phyloP scores from a whole-genome alignment of 2,797 vertebrate genomes.

The Esox masquinongy region DNA sequence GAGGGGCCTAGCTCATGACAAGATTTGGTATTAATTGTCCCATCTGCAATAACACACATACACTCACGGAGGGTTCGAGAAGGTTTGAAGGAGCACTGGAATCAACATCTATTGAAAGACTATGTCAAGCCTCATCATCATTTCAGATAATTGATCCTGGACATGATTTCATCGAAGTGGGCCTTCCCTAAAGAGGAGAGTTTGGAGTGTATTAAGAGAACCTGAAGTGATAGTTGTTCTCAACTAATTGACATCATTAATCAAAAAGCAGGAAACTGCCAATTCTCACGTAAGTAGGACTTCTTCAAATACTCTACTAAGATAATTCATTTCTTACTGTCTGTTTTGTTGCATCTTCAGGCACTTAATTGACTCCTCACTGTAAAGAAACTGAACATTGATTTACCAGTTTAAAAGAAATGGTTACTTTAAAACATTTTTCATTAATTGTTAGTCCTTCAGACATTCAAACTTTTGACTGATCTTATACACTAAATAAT shows the following conservation, averaged over 20 bases:
- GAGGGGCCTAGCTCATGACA: slow-evolving; percentile 53
- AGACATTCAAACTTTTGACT: neutral
- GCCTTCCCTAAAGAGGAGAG: neutral
- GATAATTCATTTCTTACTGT: neutral
- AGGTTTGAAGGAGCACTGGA: neutral
- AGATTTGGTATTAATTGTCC: slow-evolving; percentile 13
- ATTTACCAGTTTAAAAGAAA: neutral
- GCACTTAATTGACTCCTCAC: neutral
- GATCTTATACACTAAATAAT: no score
- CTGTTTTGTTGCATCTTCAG: neutral
- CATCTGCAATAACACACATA: slow-evolving; percentile 42
- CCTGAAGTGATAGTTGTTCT: neutral
- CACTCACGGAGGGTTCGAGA: slow-evolving; percentile 40
- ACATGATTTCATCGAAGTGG: neutral
- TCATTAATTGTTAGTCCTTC: neutral
- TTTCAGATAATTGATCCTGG: neutral
- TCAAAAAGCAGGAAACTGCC: neutral
- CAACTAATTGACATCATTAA: neutral
- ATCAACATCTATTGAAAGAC: slow-evolving; percentile 7
- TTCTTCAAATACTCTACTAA: neutral
- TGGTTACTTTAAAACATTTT: neutral
- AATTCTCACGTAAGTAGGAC: slow-evolving; percentile 1
- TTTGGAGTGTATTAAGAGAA: neutral
- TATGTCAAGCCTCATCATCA: neutral
- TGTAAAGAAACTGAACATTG: neutral